Evolutionary conservation across 1,140 invertebrate species (phyloP).

Genomic region (Drosophila ananassae): DNA sequence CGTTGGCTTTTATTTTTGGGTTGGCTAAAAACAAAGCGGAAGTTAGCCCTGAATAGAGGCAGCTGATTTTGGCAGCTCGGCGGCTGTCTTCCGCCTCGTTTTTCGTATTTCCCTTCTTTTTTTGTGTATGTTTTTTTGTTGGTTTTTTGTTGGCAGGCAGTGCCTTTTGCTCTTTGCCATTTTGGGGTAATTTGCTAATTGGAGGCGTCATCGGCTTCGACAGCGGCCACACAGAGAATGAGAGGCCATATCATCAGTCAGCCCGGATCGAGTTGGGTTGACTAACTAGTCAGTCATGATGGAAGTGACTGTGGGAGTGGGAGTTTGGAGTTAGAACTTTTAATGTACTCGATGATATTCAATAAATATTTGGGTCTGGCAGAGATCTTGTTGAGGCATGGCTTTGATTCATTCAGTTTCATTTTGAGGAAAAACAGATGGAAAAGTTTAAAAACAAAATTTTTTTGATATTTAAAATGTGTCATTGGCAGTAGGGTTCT

Average conservation of each 20-base stretch:
- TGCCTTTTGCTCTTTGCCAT: conserved; percentile 33
- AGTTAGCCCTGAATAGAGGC: conserved; percentile 54
- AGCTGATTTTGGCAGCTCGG: conserved; percentile 79
- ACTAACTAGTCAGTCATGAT: conserved; percentile 52
- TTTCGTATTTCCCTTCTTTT: conserved; percentile 7
- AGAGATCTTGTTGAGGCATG: conserved; percentile 23
- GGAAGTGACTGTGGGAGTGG: neutral
- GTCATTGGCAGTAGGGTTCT: neutral
- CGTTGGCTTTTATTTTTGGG: conserved; percentile 64
- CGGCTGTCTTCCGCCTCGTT: conserved; percentile 48
- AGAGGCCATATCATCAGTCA: conserved; percentile 68
- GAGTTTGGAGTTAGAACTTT: conserved; percentile 17
- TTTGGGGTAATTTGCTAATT: conserved; percentile 81
- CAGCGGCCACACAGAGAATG: conserved; percentile 23
- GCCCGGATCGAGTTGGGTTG: conserved; percentile 60
- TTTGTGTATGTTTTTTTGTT: conserved; percentile 23
- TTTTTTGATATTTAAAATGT: neutral
- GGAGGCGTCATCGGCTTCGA: conserved; percentile 75
- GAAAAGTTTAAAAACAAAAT: neutral
- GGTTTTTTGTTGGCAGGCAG: conserved; percentile 3
- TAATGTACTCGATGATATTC: conserved; percentile 74
- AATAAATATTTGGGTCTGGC: conserved; percentile 56
- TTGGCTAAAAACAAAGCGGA: conserved; percentile 71
- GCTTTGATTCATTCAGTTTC: conserved; percentile 32
- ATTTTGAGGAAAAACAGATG: neutral